Percentiles rank a stretch among this genome's conserved stretches.
Conservation (phyloP, 2,113 vertebrate species). For the Pao palembangensis region DNA sequence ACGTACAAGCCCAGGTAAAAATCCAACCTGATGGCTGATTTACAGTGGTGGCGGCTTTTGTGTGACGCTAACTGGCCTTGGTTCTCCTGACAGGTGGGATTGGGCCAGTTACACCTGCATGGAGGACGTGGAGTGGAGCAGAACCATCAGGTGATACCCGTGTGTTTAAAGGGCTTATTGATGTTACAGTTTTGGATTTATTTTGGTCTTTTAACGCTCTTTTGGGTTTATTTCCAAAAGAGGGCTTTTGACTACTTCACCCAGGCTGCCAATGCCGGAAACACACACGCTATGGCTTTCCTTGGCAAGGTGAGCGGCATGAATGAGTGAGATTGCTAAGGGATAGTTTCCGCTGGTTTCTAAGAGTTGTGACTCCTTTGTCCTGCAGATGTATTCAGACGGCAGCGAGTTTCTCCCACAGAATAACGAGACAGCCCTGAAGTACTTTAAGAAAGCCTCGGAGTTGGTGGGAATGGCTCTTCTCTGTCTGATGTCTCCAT, state of each 20-base stretch:
- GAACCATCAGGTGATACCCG: conserved; percentile 87
- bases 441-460: conserved; percentile 97
- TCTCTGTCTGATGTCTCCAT: neutral
- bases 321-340: no score
- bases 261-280: conserved; percentile 95
- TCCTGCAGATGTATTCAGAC: conserved; percentile 94
- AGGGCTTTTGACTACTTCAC: conserved; percentile 97
- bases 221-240: conserved; percentile 65
- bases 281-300: conserved; percentile 97
- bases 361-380: conserved; percentile 16
- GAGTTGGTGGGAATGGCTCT: conserved; percentile 82
- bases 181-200: neutral
- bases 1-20: conserved; percentile 93
- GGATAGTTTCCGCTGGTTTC: no score
- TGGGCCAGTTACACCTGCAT: conserved; percentile 94
- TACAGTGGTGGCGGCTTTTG: neutral
- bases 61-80: neutral
- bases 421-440: conserved; percentile 94
- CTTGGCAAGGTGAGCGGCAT: conserved; percentile 91
- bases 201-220: neutral
- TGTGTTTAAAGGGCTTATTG: neutral
- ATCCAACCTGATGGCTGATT: no score
- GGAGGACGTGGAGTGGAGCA: conserved; percentile 97
- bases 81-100: conserved; percentile 81
- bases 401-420: conserved; percentile 91